Evolutionary conservation across 2,888 invertebrate species (phyloP).

Genomic region (Ophion ventricosus): DNA sequence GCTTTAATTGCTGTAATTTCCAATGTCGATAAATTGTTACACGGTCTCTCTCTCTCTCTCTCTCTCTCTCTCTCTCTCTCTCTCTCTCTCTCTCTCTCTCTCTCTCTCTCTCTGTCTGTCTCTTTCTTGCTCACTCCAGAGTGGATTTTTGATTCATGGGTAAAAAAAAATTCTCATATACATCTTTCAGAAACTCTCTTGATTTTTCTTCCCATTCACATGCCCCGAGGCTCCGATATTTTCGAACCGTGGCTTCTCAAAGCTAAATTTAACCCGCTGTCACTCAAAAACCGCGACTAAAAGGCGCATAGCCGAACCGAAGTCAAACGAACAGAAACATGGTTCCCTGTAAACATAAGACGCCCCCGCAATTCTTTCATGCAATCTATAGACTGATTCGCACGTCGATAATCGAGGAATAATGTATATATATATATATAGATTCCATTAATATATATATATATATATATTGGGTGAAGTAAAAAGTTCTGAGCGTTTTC

Average conservation of each 20-base stretch:
- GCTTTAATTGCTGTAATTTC: constrained; percentile 61
- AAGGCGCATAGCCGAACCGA: constrained; percentile 13
- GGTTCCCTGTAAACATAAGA: constrained; percentile 59
- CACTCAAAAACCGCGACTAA: constrained; percentile 45
- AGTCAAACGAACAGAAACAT: constrained; percentile 56
- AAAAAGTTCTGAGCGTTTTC: too few relatives aligned
- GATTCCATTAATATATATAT: too few relatives aligned
- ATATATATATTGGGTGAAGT: too few relatives aligned
- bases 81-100: constrained; percentile 33
- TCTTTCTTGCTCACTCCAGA: not conserved
- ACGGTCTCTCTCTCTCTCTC: constrained; percentile 50
- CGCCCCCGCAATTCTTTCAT: constrained; percentile 37
- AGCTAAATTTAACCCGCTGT: constrained; percentile 64
- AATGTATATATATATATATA: not conserved
- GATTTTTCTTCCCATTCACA: not conserved
- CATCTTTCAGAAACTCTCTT: not conserved
- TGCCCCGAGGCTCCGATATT: constrained; percentile 24
- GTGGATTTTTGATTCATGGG: not conserved
- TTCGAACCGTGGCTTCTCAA: constrained; percentile 50
- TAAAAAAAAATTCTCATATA: not conserved
- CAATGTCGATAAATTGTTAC: constrained; percentile 56
- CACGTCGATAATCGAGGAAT: not conserved
- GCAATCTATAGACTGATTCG: constrained; percentile 9
- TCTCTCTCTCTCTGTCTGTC: constrained; percentile 59
- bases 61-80: constrained; percentile 57